Evolutionary conservation across 2,888 invertebrate genomes (phyloP).

Genomic region (Sepiola atlantica): DNA sequence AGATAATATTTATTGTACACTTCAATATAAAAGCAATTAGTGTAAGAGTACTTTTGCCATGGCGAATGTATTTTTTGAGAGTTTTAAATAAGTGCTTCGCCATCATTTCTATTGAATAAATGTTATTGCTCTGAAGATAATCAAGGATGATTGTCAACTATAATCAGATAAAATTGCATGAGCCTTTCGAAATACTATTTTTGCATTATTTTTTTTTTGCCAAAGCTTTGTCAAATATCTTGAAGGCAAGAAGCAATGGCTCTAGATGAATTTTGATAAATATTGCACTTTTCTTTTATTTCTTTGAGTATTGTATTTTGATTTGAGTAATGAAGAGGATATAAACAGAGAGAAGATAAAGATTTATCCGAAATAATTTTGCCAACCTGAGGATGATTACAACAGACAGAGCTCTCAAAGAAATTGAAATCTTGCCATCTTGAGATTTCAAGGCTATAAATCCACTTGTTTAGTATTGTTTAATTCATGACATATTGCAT

Average conservation of each 20-base stretch:
- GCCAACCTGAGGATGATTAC: slow-evolving; percentile 12
- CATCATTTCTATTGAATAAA: background rate
- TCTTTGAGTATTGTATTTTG: background rate
- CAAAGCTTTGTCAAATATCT: background rate
- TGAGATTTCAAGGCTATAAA: slow-evolving; percentile 4
- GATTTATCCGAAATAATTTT: background rate
- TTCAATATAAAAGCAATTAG: background rate
- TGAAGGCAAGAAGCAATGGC: background rate
- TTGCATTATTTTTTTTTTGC: background rate
- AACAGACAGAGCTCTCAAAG: slow-evolving; percentile 32
- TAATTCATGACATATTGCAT: slow-evolving; percentile 20
- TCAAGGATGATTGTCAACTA: background rate
- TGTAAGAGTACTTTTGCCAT: background rate
- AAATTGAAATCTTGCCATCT: background rate
- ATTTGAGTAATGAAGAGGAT: background rate
- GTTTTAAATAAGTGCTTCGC: background rate
- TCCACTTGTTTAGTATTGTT: slow-evolving; percentile 24
- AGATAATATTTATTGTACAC: background rate
- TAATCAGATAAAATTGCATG: background rate
- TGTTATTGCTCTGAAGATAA: background rate
- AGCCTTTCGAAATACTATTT: background rate
- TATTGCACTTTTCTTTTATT: background rate
- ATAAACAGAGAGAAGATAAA: background rate
- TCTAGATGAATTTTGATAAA: background rate
- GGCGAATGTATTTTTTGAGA: background rate